Evolutionary conservation across 2,797 vertebrate genomes (phyloP), one percentile per base, ranked within the genome.

Genomic region (Tragelaphus oryx): DNA sequence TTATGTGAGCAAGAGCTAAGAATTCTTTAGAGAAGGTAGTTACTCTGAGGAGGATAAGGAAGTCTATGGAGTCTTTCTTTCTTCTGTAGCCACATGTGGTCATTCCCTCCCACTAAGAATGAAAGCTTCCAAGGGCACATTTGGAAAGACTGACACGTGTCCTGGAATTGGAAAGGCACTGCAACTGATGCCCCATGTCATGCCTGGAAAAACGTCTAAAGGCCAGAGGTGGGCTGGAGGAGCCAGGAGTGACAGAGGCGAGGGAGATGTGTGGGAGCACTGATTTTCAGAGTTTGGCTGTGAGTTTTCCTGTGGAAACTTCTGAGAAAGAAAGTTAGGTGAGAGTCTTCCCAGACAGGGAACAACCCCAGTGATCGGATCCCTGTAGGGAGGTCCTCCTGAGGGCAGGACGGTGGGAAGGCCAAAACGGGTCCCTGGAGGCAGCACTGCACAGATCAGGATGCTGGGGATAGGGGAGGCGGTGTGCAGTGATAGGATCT

Each of bases 11-110:
- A 41, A 62, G 59, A 50, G 6, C 87, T 84, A 76, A 80, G 17
- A 46, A 20, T 84, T 86, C 44, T 46, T 78, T 74, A 48, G 28
- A 80, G 18, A 48, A 14, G 46, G 12, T 6, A 46, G 9, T 44
- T 78, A 65, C 55, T 62, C 9, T 55, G 28, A 37, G 33, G 46
- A 80, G 10, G 89, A 75, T 30, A 68, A 88, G 75, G 37, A 91
- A 88, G 81, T 91, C 17, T 93, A 0, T 59, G 81, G 16, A 90
- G 28, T 93, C 55, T 91, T 8, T 20, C 59, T 7, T 16, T 12
- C 18, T 18, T 28, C 41, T 28, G 26, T 2, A 60, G 41, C 55
- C 65, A 48, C n/a, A 57, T 48, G 71, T 37, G 7, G 48, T n/a
- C 22, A 33, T 5, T 76, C 10, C 59, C 18, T 59, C 75, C 22